These are phyloP conservation scores for Aphaenogaster floridana DNA, from an alignment of 1,140 invertebrate species.

Conservation along the genomic window DNA sequence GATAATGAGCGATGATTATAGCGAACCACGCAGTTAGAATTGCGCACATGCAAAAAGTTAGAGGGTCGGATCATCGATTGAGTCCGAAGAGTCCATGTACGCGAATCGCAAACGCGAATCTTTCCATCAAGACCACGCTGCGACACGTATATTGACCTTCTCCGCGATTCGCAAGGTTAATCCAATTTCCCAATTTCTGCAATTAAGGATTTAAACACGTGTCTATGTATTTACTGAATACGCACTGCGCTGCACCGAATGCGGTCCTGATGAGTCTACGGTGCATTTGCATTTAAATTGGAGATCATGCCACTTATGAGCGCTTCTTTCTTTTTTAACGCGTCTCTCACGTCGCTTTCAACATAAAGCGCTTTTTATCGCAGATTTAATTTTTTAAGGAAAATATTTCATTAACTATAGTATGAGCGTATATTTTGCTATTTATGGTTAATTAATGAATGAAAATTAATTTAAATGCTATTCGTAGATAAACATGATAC, in stretches of 20 bases:
- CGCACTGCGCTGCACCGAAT: not conserved
- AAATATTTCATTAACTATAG: not conserved
- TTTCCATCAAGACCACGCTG: not conserved
- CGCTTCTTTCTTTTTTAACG: not conserved
- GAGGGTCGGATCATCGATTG: conserved; percentile 4
- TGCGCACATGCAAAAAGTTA: not conserved
- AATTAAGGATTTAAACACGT: conserved; percentile 70
- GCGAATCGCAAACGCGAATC: not conserved
- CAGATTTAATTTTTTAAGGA: not conserved
- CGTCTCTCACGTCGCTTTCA: not conserved
- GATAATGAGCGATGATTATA: conserved; percentile 8
- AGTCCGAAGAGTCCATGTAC: not conserved
- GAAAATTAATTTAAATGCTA: not conserved
- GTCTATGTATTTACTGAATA: conserved; percentile 4
- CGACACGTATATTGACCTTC: conserved; percentile 41
- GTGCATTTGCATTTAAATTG: conserved; percentile 19
- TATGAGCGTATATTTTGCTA: not conserved
- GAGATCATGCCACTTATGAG: not conserved
- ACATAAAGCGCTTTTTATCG: not conserved
- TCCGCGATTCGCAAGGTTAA: conserved; percentile 73
- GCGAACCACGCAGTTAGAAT: not conserved
- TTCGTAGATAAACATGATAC: not conserved
- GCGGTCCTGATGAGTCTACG: not conserved
- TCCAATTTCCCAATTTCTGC: conserved; percentile 79
- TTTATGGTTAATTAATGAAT: conserved; percentile 12